Conservation (phyloP, 2,888 invertebrate genomes). For the Lapara coniferarum region DNA sequence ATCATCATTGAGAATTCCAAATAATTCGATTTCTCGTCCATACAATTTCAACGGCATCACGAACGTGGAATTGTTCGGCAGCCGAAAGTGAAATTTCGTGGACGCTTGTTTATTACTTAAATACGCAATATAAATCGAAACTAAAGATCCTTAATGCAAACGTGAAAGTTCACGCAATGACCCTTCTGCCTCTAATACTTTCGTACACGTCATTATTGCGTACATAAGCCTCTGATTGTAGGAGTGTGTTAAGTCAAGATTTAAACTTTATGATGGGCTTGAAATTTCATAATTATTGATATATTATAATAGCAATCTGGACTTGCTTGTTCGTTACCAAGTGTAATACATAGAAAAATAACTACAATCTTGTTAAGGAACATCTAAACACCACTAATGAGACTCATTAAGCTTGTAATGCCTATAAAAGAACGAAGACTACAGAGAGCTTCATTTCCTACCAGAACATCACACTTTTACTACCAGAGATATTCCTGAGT, state of each 20-base stretch:
- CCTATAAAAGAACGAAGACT: neutral
- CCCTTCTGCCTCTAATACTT: slow-evolving; percentile 11
- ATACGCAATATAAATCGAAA: neutral
- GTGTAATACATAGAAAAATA: neutral
- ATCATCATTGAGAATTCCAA: slow-evolving; percentile 4
- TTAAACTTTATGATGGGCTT: neutral
- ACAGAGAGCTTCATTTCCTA: neutral
- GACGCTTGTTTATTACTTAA: slow-evolving; percentile 24
- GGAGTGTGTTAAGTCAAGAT: neutral
- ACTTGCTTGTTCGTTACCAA: neutral
- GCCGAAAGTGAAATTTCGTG: slow-evolving; percentile 35
- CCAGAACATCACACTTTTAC: slow-evolving; percentile 1
- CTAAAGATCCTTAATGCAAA: slow-evolving; percentile 13
- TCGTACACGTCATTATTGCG: neutral
- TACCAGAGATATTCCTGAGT: too few species aligned
- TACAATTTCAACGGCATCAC: slow-evolving; percentile 32
- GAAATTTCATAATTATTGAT: too few species aligned
- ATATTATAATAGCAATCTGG: too few species aligned
- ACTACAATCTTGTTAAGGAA: neutral
- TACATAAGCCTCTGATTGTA: neutral
- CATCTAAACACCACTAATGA: neutral
- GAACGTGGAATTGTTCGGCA: slow-evolving; percentile 20
- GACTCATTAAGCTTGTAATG: neutral
- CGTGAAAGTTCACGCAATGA: slow-evolving; percentile 14
- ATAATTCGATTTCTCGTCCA: slow-evolving; percentile 34